Evolutionary conservation across 2,113 vertebrate species (phyloP), one percentile per base, ranked within the genome.

Genomic region (Chaenocephalus aceratus): DNA sequence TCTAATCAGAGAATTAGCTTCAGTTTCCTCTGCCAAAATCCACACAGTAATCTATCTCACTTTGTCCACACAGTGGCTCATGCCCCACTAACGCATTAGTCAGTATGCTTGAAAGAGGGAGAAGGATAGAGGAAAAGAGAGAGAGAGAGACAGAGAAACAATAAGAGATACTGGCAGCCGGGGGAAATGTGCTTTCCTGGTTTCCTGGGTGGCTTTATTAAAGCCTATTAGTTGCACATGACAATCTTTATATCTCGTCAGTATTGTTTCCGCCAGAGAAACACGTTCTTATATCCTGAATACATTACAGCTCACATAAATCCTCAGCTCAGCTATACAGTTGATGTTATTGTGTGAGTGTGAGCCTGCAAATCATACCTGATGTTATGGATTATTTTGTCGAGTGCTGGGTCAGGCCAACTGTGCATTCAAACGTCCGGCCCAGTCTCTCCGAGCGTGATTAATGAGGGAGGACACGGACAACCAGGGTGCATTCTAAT

Each of bases 1-100:
- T 88, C 91, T 87, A 92, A 93, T 93, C 89, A 90, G 87, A 93
- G 88, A 91, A 93, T 92, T 91, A 92, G 91, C 82, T 56, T 75
- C 82, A 73, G 79, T 75, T 71, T 72, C 57, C 21, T 12, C 76
- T 89, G 91, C 91, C 91, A 92, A 89, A 86, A 86, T 80, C 85
- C 87, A 86, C 88, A 71, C 81, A 30, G 83, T 91, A 88, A 91
- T 91, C 86, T 88, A 91, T 91, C 90, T 90, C 87, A 90, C 91
- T 91, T 91, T 88, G 88, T 90, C 92, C 91, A 90, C 84, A 87
- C 80, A 45, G 74, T 81, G 84, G 77, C 88, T 88, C 76, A 36
- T 59, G 88, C 80, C 84, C 80, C 72, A 57, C 74, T 69, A 57
- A 83, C 65, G 83, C 77, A 72, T 88, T 82, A 82, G 80, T 87